Evolutionary conservation across 2,797 vertebrate species (phyloP), one percentile per base, ranked within the genome.

Genomic region (Cichlasoma orientale): DNA sequence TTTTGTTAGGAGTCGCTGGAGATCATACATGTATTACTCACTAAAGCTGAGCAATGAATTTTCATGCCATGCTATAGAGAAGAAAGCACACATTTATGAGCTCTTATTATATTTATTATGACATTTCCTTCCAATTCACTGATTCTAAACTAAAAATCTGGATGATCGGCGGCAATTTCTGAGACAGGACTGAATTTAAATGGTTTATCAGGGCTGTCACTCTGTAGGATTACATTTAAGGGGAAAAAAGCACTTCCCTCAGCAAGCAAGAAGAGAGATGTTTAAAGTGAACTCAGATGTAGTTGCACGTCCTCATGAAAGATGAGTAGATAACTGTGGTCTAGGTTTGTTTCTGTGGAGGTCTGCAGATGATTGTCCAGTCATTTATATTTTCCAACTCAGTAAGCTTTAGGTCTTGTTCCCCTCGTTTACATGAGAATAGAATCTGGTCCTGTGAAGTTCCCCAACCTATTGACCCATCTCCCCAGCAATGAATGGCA

Each of bases 341-440:
- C 90, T 91, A 82, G 87, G 92, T 94, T 84, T 82, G 87, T 83
- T 85, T 88, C 92, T 93, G 93, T 84, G 94, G 91, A 95, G 91
- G 90, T 89, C 91, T 92, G 89, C 90, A 94, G 95, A 97, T 97
- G 97, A 97, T 95, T 95, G 96, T 96, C 94, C 95, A 96, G 96
- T 97, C 97, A 96, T 98, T 98, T 97, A 97, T 97, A 96, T 98
- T 96, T 98, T 97, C 97, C 96, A 97, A 96, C 95, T 96, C 95
- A 96, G 94, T 96, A 95, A 96, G 95, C 96, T 95, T 96, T 95
- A 94, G 94, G 93, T 95, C 93, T 95, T 95, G 94, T 95, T 95
- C 95, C 95, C 92, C 91, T 92, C 89, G 94, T 99, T 98, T 97
- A 96, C 98, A 98, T 98, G 95, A 99, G 96, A 99, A 98, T 97